Base-by-base conservation (phyloP, 2,888 invertebrate species). In the Eupithecia inturbata region DNA sequence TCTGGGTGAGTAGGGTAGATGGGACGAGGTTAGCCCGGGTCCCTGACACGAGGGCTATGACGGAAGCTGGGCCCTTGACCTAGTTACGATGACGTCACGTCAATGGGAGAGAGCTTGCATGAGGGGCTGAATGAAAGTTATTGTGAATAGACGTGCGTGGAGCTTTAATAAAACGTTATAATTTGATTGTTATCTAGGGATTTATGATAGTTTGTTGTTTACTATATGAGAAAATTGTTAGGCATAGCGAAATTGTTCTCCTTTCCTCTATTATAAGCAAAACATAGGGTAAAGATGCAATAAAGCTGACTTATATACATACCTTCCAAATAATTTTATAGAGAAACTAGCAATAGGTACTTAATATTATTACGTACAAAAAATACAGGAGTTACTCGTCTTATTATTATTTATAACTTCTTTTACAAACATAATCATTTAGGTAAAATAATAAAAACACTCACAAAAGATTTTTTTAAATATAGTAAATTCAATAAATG, bases 41-140 rank as follows among this genome's bases (percentile, higher is more conserved):
- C 80, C 78, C 67, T 77, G 77, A 78, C 80, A 77, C 73, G 71
- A 79, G 79, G 79, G 76, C 77, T 78, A 63, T 77, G 78, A 74
- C 78, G 78, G 77, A 75, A 73, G 63, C 71, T 67, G 72, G 69
- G 73, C 69, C 78, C 77, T 78, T 78, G 80, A 78, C 80, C 80
- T 57, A 80, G 72, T 77, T 76, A n/a, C 68, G 31, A 41, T 36
- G 33, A 77, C 80, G 80, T 80, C 80, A 80, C 73, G 12, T 78
- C 70, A 74, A 75, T 69, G 76, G 39, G 67, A 70, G 49, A 57
- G 39, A 36, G 33, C 62, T 39, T 63, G 66, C 57, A 69, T 68
- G 73, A 70, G 60, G 60, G 22, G 39, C 14, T 66, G 66, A 66
- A 64, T 64, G 63, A 33, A 64, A 64, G 36, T 16, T 31, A 62